phyloP scores from a whole-genome alignment of 2,113 vertebrate genomes.

The Micronycteris hirsuta region DNA sequence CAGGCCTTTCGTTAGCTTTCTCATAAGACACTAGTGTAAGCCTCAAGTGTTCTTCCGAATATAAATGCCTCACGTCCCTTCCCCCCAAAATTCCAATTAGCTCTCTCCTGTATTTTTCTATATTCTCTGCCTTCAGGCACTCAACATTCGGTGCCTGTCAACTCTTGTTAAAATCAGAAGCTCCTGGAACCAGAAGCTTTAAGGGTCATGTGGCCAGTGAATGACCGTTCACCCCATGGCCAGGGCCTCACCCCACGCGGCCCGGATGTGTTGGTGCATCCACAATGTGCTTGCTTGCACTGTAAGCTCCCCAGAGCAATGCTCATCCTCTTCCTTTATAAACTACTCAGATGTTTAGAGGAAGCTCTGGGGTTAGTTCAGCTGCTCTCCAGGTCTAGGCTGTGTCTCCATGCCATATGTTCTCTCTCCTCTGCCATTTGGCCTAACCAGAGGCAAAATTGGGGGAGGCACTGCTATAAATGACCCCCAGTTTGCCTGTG shows the following conservation, averaged over 20 bases:
- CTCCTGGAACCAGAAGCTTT: neutral
- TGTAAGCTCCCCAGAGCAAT: too few relatives aligned
- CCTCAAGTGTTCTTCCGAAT: neutral
- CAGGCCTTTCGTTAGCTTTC: neutral
- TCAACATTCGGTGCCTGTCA: neutral
- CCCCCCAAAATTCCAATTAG: neutral
- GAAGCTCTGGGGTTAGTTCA: neutral
- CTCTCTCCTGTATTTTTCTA: neutral
- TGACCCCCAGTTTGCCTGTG: neutral
- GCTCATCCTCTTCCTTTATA: neutral
- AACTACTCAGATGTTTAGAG: neutral
- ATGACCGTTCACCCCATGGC: neutral
- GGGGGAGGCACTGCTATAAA: neutral
- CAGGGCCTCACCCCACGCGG: accelerated
- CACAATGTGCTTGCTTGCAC: neutral
- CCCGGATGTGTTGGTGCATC: neutral
- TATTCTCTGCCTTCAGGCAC: neutral
- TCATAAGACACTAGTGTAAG: neutral
- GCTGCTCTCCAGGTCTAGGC: neutral
- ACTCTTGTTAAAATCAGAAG: neutral
- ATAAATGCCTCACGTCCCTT: neutral
- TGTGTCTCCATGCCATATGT: neutral
- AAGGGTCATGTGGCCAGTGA: neutral
- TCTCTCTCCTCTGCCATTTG: neutral
- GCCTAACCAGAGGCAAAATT: neutral